Conservation (phyloP, 2,888 invertebrate species). For the Allacma fusca region DNA sequence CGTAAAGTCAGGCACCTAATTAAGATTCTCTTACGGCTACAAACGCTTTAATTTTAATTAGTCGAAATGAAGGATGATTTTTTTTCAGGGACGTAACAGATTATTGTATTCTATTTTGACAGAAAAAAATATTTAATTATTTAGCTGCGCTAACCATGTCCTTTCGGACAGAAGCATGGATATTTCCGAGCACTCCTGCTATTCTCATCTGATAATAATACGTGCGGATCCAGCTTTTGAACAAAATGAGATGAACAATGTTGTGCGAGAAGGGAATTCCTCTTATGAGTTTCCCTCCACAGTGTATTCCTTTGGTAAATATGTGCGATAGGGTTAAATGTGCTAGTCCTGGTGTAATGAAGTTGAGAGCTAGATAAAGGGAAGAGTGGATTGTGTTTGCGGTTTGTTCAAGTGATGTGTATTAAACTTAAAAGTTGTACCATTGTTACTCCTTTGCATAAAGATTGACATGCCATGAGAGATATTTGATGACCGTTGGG, state of each 20-base stretch:
- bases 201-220: too few species aligned
- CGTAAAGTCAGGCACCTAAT: not conserved
- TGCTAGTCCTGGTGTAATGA: too few species aligned
- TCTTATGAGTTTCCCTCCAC: not conserved
- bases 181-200: too few species aligned
- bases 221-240: not conserved
- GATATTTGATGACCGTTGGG: slow-evolving; percentile 29
- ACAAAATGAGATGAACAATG: not conserved
- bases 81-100: not conserved
- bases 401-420: not conserved
- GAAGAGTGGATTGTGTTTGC: not conserved
- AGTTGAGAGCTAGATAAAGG: too few species aligned
- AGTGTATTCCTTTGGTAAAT: too few species aligned
- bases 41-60: slow-evolving; percentile 1
- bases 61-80: not conserved
- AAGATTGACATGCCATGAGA: slow-evolving; percentile 33
- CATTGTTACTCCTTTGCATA: slow-evolving; percentile 25
- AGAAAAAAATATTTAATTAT: too few species aligned
- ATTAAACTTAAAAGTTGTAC: not conserved
- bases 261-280: not conserved
- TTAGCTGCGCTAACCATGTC: too few species aligned
- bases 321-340: too few species aligned
- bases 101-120: too few species aligned
- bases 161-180: too few species aligned
- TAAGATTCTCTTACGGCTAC: not conserved